Percentiles rank a stretch among this genome's conserved stretches.
Evolutionary conservation across 2,113 vertebrate species (phyloP).

Genomic region (Siniperca knerii): DNA sequence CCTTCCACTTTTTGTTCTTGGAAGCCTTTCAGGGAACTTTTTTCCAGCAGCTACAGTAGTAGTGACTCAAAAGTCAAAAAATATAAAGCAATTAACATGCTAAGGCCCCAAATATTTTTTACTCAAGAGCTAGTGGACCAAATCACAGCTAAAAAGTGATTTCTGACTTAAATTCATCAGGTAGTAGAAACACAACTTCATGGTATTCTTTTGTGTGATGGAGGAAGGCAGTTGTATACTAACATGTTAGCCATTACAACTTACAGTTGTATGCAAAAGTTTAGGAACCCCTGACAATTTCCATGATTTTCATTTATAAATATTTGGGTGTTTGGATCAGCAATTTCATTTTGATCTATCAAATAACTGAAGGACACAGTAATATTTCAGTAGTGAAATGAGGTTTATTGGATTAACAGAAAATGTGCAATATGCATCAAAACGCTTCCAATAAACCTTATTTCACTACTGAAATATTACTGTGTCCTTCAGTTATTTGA

Average conservation of each 20-base stretch:
- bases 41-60: not conserved
- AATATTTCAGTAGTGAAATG: no score
- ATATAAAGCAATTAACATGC: not conserved
- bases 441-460: no score
- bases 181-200: not conserved
- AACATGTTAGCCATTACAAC: not conserved
- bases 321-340: no score
- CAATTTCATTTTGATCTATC: no score
- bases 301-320: no score
- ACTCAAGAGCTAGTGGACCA: not conserved
- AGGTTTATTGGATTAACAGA: no score
- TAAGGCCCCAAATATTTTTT: not conserved
- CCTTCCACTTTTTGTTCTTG: not conserved
- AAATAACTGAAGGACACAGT: no score
- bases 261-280: no score
- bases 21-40: slow-evolving; percentile 2
- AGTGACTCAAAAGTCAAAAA: not conserved
- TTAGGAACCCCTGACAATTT: no score
- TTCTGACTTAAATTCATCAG: not conserved
- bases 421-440: no score
- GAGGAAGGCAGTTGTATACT: not conserved
- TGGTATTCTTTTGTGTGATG: not conserved
- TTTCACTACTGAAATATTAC: no score
- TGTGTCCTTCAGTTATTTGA: no score
- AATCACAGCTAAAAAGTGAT: not conserved